A percentile compares a stretch with the other conserved stretches of the same genome.
These are phyloP conservation scores for Sceloporus tristichus DNA, from an alignment of 2,113 vertebrate species.

Conservation along the genomic window DNA sequence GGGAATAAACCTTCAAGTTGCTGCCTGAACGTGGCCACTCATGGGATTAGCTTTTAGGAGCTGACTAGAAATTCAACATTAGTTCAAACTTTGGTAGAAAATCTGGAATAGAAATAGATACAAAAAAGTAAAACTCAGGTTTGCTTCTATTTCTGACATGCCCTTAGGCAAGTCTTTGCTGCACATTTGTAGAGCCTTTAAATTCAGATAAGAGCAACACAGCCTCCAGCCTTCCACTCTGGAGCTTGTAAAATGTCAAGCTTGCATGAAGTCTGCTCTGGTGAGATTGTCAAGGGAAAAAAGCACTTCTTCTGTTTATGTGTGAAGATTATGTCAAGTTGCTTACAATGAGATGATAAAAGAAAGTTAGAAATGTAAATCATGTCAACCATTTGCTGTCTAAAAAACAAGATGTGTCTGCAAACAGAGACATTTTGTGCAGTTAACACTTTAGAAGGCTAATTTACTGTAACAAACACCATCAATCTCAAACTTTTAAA, in stretches of 20 bases:
- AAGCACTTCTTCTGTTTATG: neutral
- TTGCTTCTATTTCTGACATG: constrained; percentile 7
- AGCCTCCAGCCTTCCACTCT: constrained; percentile 17
- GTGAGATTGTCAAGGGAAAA: constrained; percentile 1
- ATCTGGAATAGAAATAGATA: neutral
- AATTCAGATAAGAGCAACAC: neutral
- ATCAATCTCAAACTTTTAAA: neutral
- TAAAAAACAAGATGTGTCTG: neutral
- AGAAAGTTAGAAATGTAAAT: constrained; percentile 8
- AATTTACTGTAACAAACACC: neutral
- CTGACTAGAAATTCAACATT: neutral
- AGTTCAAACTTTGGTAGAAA: neutral
- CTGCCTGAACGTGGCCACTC: neutral
- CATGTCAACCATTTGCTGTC: neutral
- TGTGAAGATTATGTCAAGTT: neutral
- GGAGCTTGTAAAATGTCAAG: neutral
- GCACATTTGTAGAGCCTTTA: constrained; percentile 11
- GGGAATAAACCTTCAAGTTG: neutral
- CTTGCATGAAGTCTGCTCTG: neutral
- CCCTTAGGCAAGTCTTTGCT: constrained; percentile 13
- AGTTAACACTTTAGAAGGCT: neutral
- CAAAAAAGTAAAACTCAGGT: neutral
- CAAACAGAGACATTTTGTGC: constrained; percentile 4
- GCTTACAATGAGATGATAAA: constrained; percentile 6
- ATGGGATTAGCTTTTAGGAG: neutral